phyloP scores from a whole-genome alignment of 2,888 invertebrate species.

The Belgica antarctica region DNA sequence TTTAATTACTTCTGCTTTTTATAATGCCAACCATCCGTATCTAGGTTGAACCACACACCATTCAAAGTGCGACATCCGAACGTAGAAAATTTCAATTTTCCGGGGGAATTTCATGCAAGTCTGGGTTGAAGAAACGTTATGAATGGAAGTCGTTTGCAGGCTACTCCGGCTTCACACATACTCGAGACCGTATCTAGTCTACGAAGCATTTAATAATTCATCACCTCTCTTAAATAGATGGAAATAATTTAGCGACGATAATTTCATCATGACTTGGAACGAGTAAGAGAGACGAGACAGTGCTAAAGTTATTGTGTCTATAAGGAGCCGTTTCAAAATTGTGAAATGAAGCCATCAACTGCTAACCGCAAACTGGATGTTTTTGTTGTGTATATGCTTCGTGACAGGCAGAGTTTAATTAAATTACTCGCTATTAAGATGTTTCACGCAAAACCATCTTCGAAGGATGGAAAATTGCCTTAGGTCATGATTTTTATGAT shows the following conservation, averaged over 20 bases:
- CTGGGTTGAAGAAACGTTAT: not conserved
- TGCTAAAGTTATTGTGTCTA: not conserved
- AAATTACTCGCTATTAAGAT: constrained; percentile 32
- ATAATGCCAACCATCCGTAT: no score
- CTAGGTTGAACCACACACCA: no score
- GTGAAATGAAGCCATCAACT: constrained; percentile 11
- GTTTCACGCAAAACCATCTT: not conserved
- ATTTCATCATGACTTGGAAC: constrained; percentile 19
- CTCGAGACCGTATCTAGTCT: constrained; percentile 16
- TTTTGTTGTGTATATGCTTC: not conserved
- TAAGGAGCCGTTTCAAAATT: constrained; percentile 26
- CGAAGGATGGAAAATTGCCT: not conserved
- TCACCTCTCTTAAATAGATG: constrained; percentile 41
- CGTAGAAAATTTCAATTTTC: constrained; percentile 24
- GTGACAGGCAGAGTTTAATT: constrained; percentile 32
- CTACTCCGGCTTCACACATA: not conserved
- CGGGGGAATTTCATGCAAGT: constrained; percentile 9
- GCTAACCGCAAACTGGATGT: constrained; percentile 27
- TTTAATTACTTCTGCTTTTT: not conserved
- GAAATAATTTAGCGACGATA: constrained; percentile 40
- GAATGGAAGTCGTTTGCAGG: constrained; percentile 6
- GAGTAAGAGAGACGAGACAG: not conserved
- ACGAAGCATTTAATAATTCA: constrained; percentile 37
- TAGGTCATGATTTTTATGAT: constrained; percentile 26
- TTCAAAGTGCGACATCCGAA: no score